Evolutionary conservation across 2,797 vertebrate species (phyloP), one percentile per base, ranked within the genome.

Genomic region (Poeciliopsis presidionis): DNA sequence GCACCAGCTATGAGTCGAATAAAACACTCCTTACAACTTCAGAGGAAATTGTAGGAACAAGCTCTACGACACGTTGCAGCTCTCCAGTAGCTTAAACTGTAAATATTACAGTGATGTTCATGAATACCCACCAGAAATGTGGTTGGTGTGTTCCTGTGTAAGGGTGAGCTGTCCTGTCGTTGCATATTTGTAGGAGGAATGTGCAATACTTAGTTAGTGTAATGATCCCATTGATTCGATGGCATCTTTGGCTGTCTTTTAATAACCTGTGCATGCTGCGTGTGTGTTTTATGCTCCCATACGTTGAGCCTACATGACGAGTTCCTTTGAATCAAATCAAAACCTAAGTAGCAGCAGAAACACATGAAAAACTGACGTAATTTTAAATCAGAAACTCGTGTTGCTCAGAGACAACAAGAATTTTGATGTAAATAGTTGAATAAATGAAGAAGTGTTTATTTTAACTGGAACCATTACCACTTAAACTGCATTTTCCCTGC

Each of bases 201-300:
- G 86, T 92, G 87, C 85, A 92, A 87, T 91, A 88, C 41, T 78
- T 79, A 16, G 22, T 72, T 51, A 53, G 77, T 82, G 79, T 76
- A 25, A 78, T 73, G 28, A 78, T 84, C 45, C 73, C 20, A 78
- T 36, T 78, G 57, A 67, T 88, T 28, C 28, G 53, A 65, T 7
- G 85, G 76, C 80, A 77, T 77, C 45, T 83, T 78, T 85, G 81
- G 84, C 76, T 80, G 39, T 75, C 46, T 41, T 83, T 87, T 30
- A 88, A 77, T 74, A 25, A 81, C 76, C 76, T 77, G 81, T 90
- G 93, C 92, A 92, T 94, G 92, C 81, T 69, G 77, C 75, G 79
- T 83, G 77, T 82, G 59, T 77, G 71, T 86, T 88, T 85, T 73
- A 47, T 74, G 36, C 49, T 80, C 55, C 53, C 36, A 65, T 36